Conservation (phyloP, 2,113 vertebrate species). For the Chaetura pelagica region DNA sequence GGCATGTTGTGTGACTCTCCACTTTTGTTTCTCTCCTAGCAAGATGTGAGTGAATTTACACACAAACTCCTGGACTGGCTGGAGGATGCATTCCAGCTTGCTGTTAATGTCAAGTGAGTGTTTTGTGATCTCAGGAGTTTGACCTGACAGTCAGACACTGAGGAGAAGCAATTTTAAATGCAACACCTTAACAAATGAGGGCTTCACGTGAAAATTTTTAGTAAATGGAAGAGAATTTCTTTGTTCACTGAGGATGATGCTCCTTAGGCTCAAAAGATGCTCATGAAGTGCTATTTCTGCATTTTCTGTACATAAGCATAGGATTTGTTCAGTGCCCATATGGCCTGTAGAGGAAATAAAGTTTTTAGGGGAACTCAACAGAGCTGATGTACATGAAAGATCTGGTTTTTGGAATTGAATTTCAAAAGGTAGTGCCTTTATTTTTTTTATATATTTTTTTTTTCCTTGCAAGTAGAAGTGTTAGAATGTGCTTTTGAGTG, state of each 20-base stretch:
- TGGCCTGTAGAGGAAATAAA: background rate
- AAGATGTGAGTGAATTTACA: slow-evolving; percentile 98
- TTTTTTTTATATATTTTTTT: background rate
- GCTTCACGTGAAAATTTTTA: rapidly evolving
- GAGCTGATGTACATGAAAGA: background rate
- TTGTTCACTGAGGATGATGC: background rate
- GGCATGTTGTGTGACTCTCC: background rate
- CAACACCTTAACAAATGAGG: no score
- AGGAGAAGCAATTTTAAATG: background rate
- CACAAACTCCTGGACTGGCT: slow-evolving; percentile 98
- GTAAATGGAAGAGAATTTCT: background rate
- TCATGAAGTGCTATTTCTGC: no score
- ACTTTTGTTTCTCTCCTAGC: slow-evolving; percentile 60
- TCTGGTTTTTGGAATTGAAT: background rate
- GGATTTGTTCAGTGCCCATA: rapidly evolving
- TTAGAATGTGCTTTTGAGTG: background rate
- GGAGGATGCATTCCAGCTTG: slow-evolving; percentile 93
- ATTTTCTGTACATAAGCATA: rapidly evolving
- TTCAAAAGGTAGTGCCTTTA: background rate
- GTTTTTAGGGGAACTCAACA: background rate
- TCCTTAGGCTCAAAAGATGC: background rate
- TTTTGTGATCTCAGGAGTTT: background rate
- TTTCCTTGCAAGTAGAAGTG: background rate
- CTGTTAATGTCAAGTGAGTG: slow-evolving; percentile 89
- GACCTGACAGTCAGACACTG: background rate